phyloP scores from a whole-genome alignment of 2,797 vertebrate species.

The Myotis daubentonii region DNA sequence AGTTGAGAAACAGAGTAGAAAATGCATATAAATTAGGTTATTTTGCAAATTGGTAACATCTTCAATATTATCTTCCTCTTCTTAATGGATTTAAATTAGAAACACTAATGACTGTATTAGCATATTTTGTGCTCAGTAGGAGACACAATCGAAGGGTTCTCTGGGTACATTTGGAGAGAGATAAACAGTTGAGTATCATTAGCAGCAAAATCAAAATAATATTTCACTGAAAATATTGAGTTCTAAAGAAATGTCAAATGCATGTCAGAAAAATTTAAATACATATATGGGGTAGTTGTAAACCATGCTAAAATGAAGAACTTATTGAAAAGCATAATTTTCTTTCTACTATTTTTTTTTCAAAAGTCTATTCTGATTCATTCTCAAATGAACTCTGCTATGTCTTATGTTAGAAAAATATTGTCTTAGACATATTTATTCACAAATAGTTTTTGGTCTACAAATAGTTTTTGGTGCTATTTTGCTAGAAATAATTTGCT shows the following conservation, averaged over 20 bases:
- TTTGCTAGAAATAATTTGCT: conserved; percentile 1
- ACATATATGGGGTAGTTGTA: conserved; percentile 34
- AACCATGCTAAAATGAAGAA: conserved; percentile 40
- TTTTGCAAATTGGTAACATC: conserved; percentile 73
- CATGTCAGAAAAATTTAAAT: conserved; percentile 55
- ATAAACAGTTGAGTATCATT: conserved; percentile 69
- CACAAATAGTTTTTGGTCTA: background rate
- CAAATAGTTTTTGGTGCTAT: background rate
- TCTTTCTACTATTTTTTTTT: background rate
- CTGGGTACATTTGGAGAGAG: conserved; percentile 66
- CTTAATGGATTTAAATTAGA: conserved; percentile 77
- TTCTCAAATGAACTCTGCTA: background rate
- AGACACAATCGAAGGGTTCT: conserved; percentile 51
- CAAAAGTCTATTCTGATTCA: background rate
- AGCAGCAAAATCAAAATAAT: conserved; percentile 66
- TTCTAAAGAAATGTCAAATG: conserved; percentile 47
- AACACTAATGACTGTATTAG: conserved; percentile 76
- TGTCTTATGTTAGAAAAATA: conserved; percentile 8
- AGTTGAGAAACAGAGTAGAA: conserved; percentile 50
- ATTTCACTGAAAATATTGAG: conserved; percentile 61
- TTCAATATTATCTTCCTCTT: conserved; percentile 71
- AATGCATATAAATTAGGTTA: conserved; percentile 67
- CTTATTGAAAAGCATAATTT: conserved; percentile 51
- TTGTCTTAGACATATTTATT: conserved; percentile 25
- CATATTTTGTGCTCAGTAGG: conserved; percentile 73